Evolutionary conservation across 2,797 vertebrate genomes (phyloP).

Genomic region (Cirrhinus mrigala): DNA sequence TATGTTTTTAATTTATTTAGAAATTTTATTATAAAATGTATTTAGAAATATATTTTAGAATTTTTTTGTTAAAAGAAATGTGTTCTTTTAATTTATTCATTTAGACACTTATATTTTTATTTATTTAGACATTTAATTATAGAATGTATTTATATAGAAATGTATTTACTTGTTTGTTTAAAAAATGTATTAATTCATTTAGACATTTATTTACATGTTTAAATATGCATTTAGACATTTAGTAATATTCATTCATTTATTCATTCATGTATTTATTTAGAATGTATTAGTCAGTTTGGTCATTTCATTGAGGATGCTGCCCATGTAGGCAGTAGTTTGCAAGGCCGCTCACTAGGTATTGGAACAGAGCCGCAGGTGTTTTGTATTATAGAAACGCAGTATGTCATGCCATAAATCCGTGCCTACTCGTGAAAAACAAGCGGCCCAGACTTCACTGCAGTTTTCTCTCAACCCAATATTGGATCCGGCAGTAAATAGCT

Average conservation of each 20-base stretch:
- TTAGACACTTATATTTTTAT: too few species aligned
- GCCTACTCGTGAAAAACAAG: background rate
- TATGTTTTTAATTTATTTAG: too few species aligned
- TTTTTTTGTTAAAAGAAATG: too few species aligned
- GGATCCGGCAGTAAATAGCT: constrained; percentile 7
- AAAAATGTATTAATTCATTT: too few species aligned
- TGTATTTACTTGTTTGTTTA: background rate
- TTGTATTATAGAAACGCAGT: background rate
- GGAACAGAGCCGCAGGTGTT: constrained; percentile 1
- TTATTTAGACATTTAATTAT: background rate
- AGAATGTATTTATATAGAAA: background rate
- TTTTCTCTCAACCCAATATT: background rate
- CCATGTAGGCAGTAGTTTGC: background rate
- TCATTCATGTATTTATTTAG: too few species aligned
- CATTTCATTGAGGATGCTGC: background rate
- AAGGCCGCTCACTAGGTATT: background rate
- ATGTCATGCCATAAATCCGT: constrained; percentile 10
- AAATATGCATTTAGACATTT: too few species aligned
- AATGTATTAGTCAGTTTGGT: background rate
- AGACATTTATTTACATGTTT: too few species aligned
- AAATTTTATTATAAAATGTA: too few species aligned
- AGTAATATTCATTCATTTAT: too few species aligned
- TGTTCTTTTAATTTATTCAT: too few species aligned
- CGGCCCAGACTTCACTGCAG: background rate
- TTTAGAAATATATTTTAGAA: too few species aligned